Percentiles rank a stretch among this genome's conserved stretches.
These are phyloP conservation scores for Adrianichthys oophorus DNA, from an alignment of 2,797 vertebrate species.

Conservation along the genomic window DNA sequence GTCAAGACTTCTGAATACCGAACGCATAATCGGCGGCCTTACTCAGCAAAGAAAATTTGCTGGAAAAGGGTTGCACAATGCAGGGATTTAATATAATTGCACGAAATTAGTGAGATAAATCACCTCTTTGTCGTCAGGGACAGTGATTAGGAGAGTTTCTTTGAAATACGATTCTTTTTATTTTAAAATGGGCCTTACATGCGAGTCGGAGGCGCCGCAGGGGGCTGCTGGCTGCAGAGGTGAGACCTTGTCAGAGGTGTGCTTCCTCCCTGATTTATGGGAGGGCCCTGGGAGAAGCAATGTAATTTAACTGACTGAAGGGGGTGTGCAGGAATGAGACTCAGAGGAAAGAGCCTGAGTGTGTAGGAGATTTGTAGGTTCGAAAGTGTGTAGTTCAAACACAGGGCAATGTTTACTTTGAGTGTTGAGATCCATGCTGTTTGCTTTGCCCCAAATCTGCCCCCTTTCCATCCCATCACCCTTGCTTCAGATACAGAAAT, in stretches of 20 bases:
- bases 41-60: constrained; percentile 10
- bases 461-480: constrained; percentile 48
- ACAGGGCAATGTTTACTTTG: constrained; percentile 74
- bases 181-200: constrained; percentile 36
- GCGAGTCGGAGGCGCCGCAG: constrained; percentile 39
- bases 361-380: constrained; percentile 69
- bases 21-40: constrained; percentile 10
- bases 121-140: constrained; percentile 22
- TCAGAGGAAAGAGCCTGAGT: constrained; percentile 58
- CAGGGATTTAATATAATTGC: constrained; percentile 7
- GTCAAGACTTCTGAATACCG: constrained; percentile 18
- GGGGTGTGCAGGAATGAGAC: constrained; percentile 62
- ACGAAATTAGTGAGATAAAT: constrained; percentile 29
- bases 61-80: too few relatives aligned
- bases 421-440: constrained; percentile 75
- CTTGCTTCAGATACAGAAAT: constrained; percentile 72
- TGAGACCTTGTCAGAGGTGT: constrained; percentile 72
- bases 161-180: constrained; percentile 43
- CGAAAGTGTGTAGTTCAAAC: constrained; percentile 80
- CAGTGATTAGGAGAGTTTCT: constrained; percentile 34
- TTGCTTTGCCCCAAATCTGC: constrained; percentile 66
- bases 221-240: constrained; percentile 54
- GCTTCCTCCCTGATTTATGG: constrained; percentile 74
- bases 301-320: constrained; percentile 69
- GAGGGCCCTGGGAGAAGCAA: constrained; percentile 65